phyloP scores from a whole-genome alignment of 2,113 vertebrate species.

The Paradoxurus hermaphroditus region DNA sequence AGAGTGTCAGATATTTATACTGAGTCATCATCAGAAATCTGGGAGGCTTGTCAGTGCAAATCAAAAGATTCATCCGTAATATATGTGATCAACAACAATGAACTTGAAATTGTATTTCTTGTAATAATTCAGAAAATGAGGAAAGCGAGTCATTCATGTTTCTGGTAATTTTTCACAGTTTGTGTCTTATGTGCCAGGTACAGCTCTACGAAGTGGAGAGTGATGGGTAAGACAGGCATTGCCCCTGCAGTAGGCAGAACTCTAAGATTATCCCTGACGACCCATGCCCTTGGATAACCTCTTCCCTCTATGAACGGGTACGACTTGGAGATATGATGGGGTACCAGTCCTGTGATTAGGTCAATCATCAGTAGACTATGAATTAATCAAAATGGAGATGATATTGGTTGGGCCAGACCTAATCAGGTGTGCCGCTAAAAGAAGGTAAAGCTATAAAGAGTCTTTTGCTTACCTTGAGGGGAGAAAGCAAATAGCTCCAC shows the following conservation, averaged over 20 bases:
- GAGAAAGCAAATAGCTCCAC: not conserved
- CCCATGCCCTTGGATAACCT: not conserved
- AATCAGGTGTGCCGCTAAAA: not conserved
- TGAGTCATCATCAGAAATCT: not conserved
- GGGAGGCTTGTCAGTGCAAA: not conserved
- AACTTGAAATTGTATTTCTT: not conserved
- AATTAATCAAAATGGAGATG: not conserved
- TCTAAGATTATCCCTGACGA: not conserved
- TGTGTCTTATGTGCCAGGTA: not conserved
- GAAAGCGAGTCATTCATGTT: not conserved
- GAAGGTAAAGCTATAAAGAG: not conserved
- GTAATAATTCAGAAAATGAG: not conserved
- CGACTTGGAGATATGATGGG: not conserved
- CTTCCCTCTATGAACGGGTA: not conserved
- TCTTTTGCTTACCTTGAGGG: no score
- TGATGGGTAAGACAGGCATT: not conserved
- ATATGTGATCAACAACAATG: not conserved
- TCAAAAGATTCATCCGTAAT: not conserved
- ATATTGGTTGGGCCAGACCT: not conserved
- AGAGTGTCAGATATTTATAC: not conserved
- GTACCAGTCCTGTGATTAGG: not conserved
- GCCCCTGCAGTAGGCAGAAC: not conserved
- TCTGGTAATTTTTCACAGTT: not conserved
- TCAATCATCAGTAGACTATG: not conserved
- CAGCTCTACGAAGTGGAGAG: not conserved